Base-by-base conservation (phyloP, 2,888 invertebrate species). In the Apamea sordens region DNA sequence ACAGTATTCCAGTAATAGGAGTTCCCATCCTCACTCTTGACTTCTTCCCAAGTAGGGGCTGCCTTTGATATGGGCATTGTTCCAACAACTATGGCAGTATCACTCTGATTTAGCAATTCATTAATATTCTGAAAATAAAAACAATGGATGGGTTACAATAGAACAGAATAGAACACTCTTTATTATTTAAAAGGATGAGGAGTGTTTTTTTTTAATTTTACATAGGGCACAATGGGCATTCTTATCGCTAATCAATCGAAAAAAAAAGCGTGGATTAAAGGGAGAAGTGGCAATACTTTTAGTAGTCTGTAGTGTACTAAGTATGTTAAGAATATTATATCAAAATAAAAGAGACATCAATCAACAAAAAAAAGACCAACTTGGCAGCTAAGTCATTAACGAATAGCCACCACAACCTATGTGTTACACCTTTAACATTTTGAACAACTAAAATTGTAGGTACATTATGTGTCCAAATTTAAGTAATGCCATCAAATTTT, bases 1-100 rank as follows among this genome's bases (percentile, higher is more conserved):
- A 98, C 97, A 2, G 97, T 98, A 93, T 99, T 98, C 98, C 99
- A 99, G 91, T 98, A 99, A 93, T 99, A 99, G 1, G 98, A 97
- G 88, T 98, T 97, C 0, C 98, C 99, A 90, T 98, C 98, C 71
- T 98, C 98, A 82, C 98, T 97, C 88, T 97, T 97, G 0, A 98
- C 98, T 94, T 99, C 98, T 85, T 98, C 98, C 99, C 99, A 99
- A 41, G 92, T 86, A 0, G 94, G 93, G 3, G 89, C 91, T 86
- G 89, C 84, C 83, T 91, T 93, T 36, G 84, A 72, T 28, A 77
- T 82, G 0, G 92, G 76, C 11, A 88, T 88, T 59, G 85, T 89
- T 56, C 91, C 82, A 6, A 92, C 85, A 8, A 91, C 86, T 80
- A 93, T 88, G 10, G 91, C 84, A 68, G 90, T 89, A 11, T 91